phyloP scores from a whole-genome alignment of 2,888 invertebrate species.

The Pachliopta kotzebuea region DNA sequence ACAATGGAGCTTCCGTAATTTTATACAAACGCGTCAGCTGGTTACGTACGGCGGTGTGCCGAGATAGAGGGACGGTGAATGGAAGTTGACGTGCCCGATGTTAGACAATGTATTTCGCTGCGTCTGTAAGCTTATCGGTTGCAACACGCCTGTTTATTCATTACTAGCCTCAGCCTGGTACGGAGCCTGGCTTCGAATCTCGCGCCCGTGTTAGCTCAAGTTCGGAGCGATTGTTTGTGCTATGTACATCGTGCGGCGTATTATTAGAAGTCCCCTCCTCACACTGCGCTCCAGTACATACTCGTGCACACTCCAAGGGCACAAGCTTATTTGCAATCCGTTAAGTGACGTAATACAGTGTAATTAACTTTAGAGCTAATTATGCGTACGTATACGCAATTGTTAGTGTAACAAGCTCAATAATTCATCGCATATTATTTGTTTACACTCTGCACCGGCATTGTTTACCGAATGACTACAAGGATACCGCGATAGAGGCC shows the following conservation, averaged over 20 bases:
- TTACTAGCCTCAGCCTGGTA: slow-evolving; percentile 59
- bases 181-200: slow-evolving; percentile 40
- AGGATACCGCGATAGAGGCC: slow-evolving; percentile 68
- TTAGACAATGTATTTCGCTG: slow-evolving; percentile 40
- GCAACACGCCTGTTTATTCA: slow-evolving; percentile 75
- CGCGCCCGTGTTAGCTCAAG: slow-evolving; percentile 39
- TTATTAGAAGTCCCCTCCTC: slow-evolving; percentile 16
- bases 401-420: slow-evolving; percentile 49
- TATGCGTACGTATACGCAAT: slow-evolving; percentile 39
- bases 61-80: slow-evolving; percentile 40
- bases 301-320: slow-evolving; percentile 12
- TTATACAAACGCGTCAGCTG: slow-evolving; percentile 51
- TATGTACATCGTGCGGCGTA: slow-evolving; percentile 31
- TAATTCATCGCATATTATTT: slow-evolving; percentile 69
- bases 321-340: slow-evolving; percentile 14
- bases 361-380: slow-evolving; percentile 42
- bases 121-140: slow-evolving; percentile 62
- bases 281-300: slow-evolving; percentile 7
- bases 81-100: slow-evolving; percentile 20
- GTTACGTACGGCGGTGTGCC: slow-evolving; percentile 46
- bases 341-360: slow-evolving; percentile 34
- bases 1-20: slow-evolving; percentile 55
- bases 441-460: slow-evolving; percentile 63
- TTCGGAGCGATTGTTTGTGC: slow-evolving; percentile 45
- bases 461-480: slow-evolving; percentile 72